A percentile compares a stretch with the other conserved stretches of the same genome.
These are phyloP conservation scores for Ischnura elegans DNA, from an alignment of 2,888 invertebrate species.

Conservation along the genomic window DNA sequence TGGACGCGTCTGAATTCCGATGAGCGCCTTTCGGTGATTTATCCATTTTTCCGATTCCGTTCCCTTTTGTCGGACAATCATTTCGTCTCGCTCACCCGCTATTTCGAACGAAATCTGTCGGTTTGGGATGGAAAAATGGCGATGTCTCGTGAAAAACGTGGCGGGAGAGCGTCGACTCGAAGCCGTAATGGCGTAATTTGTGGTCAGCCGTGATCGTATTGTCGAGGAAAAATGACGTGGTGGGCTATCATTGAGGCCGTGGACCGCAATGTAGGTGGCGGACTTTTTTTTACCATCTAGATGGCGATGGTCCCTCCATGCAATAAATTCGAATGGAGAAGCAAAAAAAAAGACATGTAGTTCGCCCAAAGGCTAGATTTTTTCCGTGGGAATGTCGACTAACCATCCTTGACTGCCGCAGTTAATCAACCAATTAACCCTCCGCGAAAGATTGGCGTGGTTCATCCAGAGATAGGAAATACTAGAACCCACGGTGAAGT, in stretches of 20 bases:
- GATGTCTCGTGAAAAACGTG: background rate
- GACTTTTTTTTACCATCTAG: background rate
- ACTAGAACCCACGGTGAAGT: too few species aligned
- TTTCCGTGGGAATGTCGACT: background rate
- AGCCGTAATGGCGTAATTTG: conserved; percentile 14
- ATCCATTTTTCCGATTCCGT: background rate
- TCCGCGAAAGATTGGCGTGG: background rate
- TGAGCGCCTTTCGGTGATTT: background rate
- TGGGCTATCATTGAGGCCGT: background rate
- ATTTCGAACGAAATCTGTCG: background rate
- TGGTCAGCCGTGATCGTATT: conserved; percentile 4
- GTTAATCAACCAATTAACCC: background rate
- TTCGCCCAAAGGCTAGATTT: background rate
- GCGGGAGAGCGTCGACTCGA: background rate
- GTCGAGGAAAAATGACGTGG: conserved; percentile 20
- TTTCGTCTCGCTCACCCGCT: background rate
- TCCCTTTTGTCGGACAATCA: background rate
- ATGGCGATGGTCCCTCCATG: background rate
- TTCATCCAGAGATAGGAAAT: too few species aligned
- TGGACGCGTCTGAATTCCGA: background rate
- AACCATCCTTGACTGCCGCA: background rate
- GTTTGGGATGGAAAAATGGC: background rate
- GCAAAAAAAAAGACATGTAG: background rate
- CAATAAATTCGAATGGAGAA: background rate
- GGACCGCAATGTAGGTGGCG: background rate